phyloP scores from a whole-genome alignment of 1,140 invertebrate species.

The Hyles euphorbiae region DNA sequence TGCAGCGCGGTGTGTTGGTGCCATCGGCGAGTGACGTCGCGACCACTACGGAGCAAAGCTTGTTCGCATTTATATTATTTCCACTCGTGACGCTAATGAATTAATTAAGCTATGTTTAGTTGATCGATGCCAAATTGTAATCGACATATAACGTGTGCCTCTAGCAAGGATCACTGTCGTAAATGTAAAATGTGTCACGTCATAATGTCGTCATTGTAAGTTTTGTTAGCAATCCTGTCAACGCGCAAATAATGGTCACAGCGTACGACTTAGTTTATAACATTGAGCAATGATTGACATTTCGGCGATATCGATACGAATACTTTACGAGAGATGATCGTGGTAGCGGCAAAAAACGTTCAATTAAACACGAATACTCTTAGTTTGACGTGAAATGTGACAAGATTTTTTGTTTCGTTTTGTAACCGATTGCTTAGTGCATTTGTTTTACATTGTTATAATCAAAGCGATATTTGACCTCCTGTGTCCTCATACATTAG shows the following conservation, averaged over 20 bases:
- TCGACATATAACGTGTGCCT: conserved; percentile 22
- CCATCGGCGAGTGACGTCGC: conserved; percentile 13
- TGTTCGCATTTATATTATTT: conserved; percentile 57
- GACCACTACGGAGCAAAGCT: conserved; percentile 36
- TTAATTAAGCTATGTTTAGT: conserved; percentile 48
- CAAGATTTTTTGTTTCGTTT: conserved; percentile 35
- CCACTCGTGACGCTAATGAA: conserved; percentile 41
- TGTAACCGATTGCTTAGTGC: conserved; percentile 49
- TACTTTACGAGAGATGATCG: too few species aligned
- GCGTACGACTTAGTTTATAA: too few species aligned
- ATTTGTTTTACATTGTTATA: conserved; percentile 36
- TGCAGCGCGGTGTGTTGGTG: conserved; percentile 9
- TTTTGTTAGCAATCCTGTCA: too few species aligned
- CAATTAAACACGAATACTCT: too few species aligned
- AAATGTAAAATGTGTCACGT: too few species aligned
- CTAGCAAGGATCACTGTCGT: too few species aligned
- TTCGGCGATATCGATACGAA: too few species aligned
- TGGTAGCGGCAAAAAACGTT: too few species aligned
- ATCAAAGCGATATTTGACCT: conserved; percentile 41
- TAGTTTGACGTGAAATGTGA: conserved; percentile 38
- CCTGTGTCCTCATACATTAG: conserved; percentile 46
- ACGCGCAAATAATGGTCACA: too few species aligned
- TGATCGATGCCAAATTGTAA: conserved; percentile 67
- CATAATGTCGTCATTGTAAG: too few species aligned
- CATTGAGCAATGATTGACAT: too few species aligned